Conservation (phyloP, 2,888 invertebrate species). For the Polylopha cassiicola region DNA sequence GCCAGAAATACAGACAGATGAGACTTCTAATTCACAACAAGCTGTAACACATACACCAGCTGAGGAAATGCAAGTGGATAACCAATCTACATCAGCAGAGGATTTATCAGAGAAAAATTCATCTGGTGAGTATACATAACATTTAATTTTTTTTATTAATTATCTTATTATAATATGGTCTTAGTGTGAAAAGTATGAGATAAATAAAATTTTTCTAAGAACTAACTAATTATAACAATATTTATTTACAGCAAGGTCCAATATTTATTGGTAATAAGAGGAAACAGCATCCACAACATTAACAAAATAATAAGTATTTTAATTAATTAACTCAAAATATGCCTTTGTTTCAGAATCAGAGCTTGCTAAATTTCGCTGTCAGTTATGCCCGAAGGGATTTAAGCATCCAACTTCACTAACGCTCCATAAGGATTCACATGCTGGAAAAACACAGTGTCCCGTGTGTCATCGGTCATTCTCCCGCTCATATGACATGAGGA, state of each 20-base stretch:
- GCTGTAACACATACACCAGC: slow-evolving; percentile 34
- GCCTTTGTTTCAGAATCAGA: slow-evolving; percentile 68
- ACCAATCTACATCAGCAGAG: slow-evolving; percentile 57
- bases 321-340: background rate
- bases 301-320: too few relatives aligned
- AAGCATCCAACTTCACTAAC: slow-evolving; percentile 80
- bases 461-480: slow-evolving; percentile 79
- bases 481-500: slow-evolving; percentile 79
- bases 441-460: slow-evolving; percentile 80
- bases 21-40: slow-evolving; percentile 37
- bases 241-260: too few relatives aligned
- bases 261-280: too few relatives aligned
- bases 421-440: slow-evolving; percentile 79
- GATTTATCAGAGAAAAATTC: slow-evolving; percentile 65
- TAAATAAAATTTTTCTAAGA: too few relatives aligned
- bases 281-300: too few relatives aligned
- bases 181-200: too few relatives aligned
- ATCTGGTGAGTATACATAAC: slow-evolving; percentile 37
- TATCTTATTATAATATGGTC: background rate
- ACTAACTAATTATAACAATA: too few relatives aligned
- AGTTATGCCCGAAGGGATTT: slow-evolving; percentile 79
- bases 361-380: slow-evolving; percentile 77
- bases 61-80: slow-evolving; percentile 70
- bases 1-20: slow-evolving; percentile 41
- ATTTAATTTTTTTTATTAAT: background rate